These are phyloP conservation scores for Orycteropus afer DNA, from an alignment of 2,113 vertebrate species.

Conservation along the genomic window DNA sequence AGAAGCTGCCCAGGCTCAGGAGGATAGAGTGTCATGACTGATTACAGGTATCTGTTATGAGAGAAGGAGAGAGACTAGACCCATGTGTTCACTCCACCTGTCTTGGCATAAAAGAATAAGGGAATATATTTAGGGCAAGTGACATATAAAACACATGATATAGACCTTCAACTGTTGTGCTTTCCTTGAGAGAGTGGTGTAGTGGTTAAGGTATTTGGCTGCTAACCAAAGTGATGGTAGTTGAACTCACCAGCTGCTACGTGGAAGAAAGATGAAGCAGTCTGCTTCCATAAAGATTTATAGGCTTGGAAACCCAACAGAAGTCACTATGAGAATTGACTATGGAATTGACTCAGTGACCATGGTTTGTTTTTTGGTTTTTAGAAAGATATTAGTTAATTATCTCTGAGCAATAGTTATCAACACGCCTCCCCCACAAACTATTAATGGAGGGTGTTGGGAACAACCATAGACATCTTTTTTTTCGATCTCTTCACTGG, in stretches of 20 bases:
- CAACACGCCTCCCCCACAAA: too few relatives aligned
- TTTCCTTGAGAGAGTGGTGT: neutral
- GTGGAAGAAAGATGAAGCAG: too few relatives aligned
- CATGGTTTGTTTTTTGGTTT: too few relatives aligned
- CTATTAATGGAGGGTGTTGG: neutral
- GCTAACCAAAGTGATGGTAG: too few relatives aligned
- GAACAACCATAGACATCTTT: neutral
- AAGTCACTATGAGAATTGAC: too few relatives aligned
- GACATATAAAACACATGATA: neutral
- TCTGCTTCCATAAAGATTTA: too few relatives aligned
- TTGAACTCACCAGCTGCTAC: too few relatives aligned
- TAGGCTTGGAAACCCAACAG: too few relatives aligned
- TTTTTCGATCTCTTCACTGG: neutral
- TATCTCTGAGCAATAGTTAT: conserved; percentile 1
- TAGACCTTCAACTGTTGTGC: neutral
- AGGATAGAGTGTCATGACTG: neutral
- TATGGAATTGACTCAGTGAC: too few relatives aligned
- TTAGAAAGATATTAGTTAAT: neutral
- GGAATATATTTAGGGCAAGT: neutral
- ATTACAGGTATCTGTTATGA: neutral
- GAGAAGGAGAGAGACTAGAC: neutral
- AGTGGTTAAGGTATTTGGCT: too few relatives aligned
- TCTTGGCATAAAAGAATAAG: neutral
- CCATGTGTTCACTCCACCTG: neutral
- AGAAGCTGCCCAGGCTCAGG: conserved; percentile 19